Evolutionary conservation across 2,113 vertebrate species (phyloP).

Genomic region (Petrocephalus microphthalmus): DNA sequence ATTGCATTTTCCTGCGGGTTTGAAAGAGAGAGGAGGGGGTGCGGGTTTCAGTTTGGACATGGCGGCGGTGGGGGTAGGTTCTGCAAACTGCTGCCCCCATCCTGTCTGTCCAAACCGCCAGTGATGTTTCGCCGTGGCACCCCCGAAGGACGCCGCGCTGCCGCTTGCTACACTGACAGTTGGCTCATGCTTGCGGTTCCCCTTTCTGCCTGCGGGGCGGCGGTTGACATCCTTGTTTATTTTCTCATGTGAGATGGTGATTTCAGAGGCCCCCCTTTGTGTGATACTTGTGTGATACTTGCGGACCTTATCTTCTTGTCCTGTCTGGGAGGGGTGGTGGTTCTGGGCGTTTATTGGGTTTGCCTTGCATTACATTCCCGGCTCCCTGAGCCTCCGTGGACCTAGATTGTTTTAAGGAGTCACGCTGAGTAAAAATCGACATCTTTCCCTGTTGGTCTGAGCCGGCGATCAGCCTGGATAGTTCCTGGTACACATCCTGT

Average conservation of each 20-base stretch:
- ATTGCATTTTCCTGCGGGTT: slow-evolving; percentile 9
- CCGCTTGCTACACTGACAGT: not conserved
- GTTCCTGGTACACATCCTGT: not conserved
- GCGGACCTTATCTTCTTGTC: not conserved
- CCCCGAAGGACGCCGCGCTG: not conserved
- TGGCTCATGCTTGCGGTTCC: not conserved
- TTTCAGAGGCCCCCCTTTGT: not conserved
- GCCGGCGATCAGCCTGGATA: not conserved
- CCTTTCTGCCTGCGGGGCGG: not conserved
- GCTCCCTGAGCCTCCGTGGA: not conserved
- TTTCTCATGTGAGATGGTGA: not conserved
- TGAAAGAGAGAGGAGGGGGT: not conserved
- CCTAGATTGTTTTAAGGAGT: not conserved
- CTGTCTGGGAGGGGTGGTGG: not conserved
- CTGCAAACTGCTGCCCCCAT: not conserved
- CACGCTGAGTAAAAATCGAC: not conserved
- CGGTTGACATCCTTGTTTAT: not conserved
- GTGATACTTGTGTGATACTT: not conserved
- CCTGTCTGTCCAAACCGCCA: not conserved
- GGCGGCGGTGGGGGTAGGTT: not conserved
- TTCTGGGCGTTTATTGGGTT: not conserved
- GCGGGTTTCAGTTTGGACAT: not conserved
- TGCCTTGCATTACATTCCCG: not conserved
- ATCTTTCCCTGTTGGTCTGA: not conserved
- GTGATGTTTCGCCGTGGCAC: not conserved